Conservation (phyloP, 2,113 vertebrate species). For the Pygoscelis adeliae region DNA sequence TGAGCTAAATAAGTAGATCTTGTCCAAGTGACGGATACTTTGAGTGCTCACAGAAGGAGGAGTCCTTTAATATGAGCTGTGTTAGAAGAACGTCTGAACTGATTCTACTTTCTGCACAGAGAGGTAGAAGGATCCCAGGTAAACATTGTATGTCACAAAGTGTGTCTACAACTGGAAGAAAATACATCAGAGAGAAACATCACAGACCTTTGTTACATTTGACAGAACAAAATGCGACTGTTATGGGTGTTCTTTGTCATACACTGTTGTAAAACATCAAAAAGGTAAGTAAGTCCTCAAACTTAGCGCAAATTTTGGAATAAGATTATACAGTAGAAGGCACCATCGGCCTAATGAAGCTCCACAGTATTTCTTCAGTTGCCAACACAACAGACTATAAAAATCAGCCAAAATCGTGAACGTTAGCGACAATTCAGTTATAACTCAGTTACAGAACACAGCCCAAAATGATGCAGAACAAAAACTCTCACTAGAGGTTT, state of each 20-base stretch:
- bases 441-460: not conserved
- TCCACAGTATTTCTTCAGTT: not conserved
- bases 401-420: not conserved
- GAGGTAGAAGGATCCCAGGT: not conserved
- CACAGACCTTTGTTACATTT: not conserved
- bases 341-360: not conserved
- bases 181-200: conserved; percentile 23
- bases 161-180: conserved; percentile 6
- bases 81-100: not conserved
- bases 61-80: not conserved
- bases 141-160: not conserved
- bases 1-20: not conserved
- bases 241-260: not conserved
- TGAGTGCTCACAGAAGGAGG: not conserved
- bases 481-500: not conserved
- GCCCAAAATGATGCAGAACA: not conserved
- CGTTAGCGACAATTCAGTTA: not conserved
- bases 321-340: not conserved
- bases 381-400: not conserved
- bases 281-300: not conserved
- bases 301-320: not conserved
- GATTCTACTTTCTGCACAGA: not conserved
- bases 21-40: not conserved
- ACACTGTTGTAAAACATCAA: not conserved
- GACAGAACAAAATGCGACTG: not conserved